A percentile compares a stretch with the other conserved stretches of the same genome.
Evolutionary conservation across 2,113 vertebrate species (phyloP).

Genomic region (Tragulus kanchil): DNA sequence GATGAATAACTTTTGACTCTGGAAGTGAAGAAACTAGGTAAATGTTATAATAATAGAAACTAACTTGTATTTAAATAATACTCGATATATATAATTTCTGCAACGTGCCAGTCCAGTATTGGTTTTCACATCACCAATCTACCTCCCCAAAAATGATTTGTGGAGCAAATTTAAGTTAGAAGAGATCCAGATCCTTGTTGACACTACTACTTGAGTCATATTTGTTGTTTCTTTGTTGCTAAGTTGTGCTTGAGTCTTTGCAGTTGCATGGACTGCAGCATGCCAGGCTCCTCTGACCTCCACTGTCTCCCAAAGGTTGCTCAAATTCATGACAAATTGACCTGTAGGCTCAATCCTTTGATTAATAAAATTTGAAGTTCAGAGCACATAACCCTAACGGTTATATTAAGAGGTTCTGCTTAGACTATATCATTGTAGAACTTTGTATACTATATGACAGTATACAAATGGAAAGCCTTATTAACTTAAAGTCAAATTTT

Average conservation of each 20-base stretch:
- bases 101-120: background rate
- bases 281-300: background rate
- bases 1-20: background rate
- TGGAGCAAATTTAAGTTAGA: background rate
- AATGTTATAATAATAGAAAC: background rate
- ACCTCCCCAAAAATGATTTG: background rate
- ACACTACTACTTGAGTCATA: background rate
- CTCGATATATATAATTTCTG: background rate
- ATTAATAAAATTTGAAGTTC: background rate
- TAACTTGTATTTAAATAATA: background rate
- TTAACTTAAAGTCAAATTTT: background rate
- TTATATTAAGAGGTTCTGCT: background rate
- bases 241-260: background rate
- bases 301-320: background rate
- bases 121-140: background rate
- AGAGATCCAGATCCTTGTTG: background rate
- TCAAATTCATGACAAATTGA: background rate
- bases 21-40: background rate
- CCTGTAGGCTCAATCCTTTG: background rate
- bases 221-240: background rate
- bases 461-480: background rate
- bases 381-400: background rate
- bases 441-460: background rate
- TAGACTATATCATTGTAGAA: background rate
- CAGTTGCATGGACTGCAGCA: background rate